These are phyloP conservation scores for Danio rerio DNA, from an alignment of 2,113 vertebrate species.

Conservation along the genomic window GRCz12tu NC_133176.1:39138001-39138500, in stretches of 20 bases:
- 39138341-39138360: background rate
- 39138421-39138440: conserved; percentile 62
- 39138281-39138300: background rate
- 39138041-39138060: no score
- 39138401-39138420: conserved; percentile 65
- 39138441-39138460: conserved; percentile 46
- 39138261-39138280: background rate
- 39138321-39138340: background rate
- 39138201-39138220: background rate
- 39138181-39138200: background rate
- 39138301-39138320: background rate
- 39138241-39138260: no score
- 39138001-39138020: no score
- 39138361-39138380: background rate
- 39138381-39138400: conserved; percentile 66
- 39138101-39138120: background rate
- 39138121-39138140: conserved; percentile 16
- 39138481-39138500: conserved; percentile 52
- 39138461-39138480: conserved; percentile 70
- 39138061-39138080: background rate
- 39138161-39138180: background rate
- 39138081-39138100: background rate
- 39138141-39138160: conserved; percentile 6
- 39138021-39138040: no score
- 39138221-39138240: background rate